These are phyloP conservation scores for Julus scandinavius DNA, from an alignment of 2,888 invertebrate genomes.

Conservation along the genomic window DNA sequence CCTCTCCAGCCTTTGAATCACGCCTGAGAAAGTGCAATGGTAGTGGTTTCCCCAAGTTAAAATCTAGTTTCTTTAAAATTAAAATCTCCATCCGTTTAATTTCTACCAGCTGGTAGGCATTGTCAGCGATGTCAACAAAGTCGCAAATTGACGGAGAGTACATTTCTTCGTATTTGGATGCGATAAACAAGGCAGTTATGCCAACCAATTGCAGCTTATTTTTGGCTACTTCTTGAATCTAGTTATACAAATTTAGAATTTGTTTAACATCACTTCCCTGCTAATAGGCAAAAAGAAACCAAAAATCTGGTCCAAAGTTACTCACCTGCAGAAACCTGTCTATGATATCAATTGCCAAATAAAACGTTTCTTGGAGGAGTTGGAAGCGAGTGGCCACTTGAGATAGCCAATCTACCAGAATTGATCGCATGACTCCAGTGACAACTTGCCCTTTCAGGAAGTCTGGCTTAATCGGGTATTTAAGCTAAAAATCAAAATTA, in stretches of 20 bases:
- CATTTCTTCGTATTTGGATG: conserved; percentile 95
- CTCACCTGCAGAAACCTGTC: conserved; percentile 87
- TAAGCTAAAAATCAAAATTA: not conserved
- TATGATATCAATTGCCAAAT: conserved; percentile 85
- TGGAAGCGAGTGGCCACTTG: conserved; percentile 90
- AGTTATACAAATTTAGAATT: conserved; percentile 61
- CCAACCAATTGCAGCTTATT: conserved; percentile 87
- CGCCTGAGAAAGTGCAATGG: conserved; percentile 90
- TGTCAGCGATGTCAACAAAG: conserved; percentile 91
- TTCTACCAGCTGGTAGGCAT: conserved; percentile 81
- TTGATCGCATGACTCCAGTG: conserved; percentile 85
- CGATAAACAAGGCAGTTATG: conserved; percentile 87
- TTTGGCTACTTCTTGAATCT: conserved; percentile 75
- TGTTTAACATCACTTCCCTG: not conserved
- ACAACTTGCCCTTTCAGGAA: conserved; percentile 77
- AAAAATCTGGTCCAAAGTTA: not conserved
- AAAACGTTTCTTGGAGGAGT: conserved; percentile 87
- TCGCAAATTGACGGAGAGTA: conserved; percentile 87
- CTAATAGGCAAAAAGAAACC: not conserved
- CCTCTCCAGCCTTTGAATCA: conserved; percentile 72
- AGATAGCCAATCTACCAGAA: conserved; percentile 93
- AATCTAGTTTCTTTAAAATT: conserved; percentile 80
- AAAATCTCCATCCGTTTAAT: conserved; percentile 84
- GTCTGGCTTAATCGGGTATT: conserved; percentile 71
- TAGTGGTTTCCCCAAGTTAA: conserved; percentile 84